These are phyloP conservation scores for Callinectes sapidus DNA, from an alignment of 2,888 invertebrate genomes.

Conservation along the genomic window DNA sequence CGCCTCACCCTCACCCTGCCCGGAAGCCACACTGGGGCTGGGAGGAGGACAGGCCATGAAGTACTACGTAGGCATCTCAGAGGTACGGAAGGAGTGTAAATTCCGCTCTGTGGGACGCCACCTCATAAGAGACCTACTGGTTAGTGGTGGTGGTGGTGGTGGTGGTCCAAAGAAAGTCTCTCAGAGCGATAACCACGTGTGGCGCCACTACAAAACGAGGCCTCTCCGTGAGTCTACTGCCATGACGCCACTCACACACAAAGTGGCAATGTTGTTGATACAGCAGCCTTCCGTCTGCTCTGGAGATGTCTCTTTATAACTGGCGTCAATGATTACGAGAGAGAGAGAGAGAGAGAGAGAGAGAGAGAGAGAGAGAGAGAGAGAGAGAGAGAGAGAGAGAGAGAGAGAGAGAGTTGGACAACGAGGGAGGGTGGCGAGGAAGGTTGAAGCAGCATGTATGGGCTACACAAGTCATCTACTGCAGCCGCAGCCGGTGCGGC, in stretches of 20 bases:
- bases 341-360: neutral
- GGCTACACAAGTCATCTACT: neutral
- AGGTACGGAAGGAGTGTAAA: neutral
- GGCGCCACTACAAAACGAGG: neutral
- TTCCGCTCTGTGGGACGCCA: neutral
- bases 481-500: neutral
- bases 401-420: neutral
- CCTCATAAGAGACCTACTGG: neutral
- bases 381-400: neutral
- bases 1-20: constrained; percentile 6
- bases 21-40: neutral
- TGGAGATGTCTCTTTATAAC: neutral
- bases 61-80: neutral
- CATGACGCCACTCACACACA: neutral
- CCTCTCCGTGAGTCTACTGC: neutral
- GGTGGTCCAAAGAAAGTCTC: neutral
- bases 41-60: neutral
- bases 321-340: neutral
- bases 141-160: neutral
- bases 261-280: neutral
- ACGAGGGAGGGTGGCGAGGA: neutral
- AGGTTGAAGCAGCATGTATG: neutral
- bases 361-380: neutral
- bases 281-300: neutral
- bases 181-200: neutral